These are phyloP conservation scores for Lasioglossum villosulum DNA, from an alignment of 2,888 invertebrate species.

Conservation along the genomic window DNA sequence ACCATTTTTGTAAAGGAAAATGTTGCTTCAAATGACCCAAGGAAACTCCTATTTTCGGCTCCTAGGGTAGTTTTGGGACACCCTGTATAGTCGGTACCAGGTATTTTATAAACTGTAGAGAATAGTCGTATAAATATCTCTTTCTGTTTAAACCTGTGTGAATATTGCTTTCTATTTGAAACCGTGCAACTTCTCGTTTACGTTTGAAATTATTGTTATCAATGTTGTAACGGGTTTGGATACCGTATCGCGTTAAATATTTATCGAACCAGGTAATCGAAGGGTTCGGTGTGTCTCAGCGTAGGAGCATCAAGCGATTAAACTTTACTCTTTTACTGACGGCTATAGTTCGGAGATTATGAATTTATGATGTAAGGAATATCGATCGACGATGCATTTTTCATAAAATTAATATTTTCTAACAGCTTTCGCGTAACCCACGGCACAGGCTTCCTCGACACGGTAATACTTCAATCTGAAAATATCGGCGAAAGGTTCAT, in stretches of 20 bases:
- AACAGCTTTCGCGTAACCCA: neutral
- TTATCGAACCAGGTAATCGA: neutral
- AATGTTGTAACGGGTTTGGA: neutral
- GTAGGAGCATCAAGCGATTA: neutral
- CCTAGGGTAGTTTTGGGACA: too few relatives aligned
- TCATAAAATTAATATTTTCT: constrained; percentile 4
- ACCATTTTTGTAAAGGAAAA: too few relatives aligned
- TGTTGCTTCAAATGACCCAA: too few relatives aligned
- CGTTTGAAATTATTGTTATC: neutral
- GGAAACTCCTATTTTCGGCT: too few relatives aligned
- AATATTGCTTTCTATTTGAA: neutral
- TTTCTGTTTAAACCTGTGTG: neutral
- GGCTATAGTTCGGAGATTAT: neutral
- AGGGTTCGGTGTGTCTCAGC: neutral
- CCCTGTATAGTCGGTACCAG: neutral
- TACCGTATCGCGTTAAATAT: neutral
- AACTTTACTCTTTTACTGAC: neutral
- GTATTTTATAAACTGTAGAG: neutral
- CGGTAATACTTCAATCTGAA: neutral
- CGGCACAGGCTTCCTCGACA: neutral
- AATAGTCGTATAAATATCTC: too few relatives aligned
- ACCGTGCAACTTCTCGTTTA: neutral
- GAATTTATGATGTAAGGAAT: neutral
- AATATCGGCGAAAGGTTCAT: constrained; percentile 17
- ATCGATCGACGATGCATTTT: neutral